Conservation (phyloP, 2,113 vertebrate genomes). For the Okapia johnstoni region DNA sequence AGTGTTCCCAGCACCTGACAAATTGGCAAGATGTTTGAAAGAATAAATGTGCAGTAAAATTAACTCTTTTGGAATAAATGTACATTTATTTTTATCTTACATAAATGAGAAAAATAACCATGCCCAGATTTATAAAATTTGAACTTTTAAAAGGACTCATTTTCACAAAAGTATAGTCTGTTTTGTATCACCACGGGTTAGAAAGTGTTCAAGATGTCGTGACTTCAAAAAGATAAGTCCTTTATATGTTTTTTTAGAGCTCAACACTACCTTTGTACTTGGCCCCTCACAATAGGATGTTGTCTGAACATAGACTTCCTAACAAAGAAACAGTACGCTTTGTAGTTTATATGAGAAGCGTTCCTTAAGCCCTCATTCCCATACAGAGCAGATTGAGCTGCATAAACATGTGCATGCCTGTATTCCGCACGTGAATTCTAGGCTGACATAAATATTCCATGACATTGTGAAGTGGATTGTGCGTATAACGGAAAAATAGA, state of each 20-base stretch:
- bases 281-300: not conserved
- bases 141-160: not conserved
- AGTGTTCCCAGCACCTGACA: not conserved
- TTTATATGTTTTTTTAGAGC: not conserved
- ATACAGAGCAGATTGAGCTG: not conserved
- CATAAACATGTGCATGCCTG: not conserved
- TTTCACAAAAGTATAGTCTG: not conserved
- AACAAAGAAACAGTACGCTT: not conserved
- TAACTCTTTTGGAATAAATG: not conserved
- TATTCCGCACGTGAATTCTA: not conserved
- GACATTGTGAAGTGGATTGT: not conserved
- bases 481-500: slow-evolving; percentile 1
- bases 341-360: not conserved
- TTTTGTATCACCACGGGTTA: not conserved
- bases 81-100: slow-evolving; percentile 49
- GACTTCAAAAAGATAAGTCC: not conserved
- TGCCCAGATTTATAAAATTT: not conserved
- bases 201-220: not conserved
- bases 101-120: not conserved
- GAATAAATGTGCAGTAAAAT: not conserved
- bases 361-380: not conserved
- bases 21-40: not conserved
- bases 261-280: not conserved
- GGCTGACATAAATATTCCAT: not conserved
- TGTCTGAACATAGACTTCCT: not conserved